Base-by-base conservation (phyloP, 2,888 invertebrate species). In the Nomada lathburiana region DNA sequence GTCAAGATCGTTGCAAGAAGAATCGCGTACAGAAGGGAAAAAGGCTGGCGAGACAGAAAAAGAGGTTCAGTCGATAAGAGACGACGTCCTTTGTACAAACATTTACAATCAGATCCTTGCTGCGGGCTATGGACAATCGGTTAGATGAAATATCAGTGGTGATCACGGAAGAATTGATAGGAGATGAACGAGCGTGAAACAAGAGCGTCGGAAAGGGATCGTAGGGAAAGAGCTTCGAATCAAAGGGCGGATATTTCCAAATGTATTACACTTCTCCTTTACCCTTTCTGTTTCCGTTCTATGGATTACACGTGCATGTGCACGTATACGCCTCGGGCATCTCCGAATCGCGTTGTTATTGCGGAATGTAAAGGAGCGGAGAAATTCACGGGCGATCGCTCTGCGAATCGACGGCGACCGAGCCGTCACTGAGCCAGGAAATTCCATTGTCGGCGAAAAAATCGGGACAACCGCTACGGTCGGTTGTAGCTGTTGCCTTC, bases 361-460 rank as follows among this genome's bases (percentile, higher is more conserved):
- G 86, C 82, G 84, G 89, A 84, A 90, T 88, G 88, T 84, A 89
- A 89, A 91, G 89, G 83, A 89, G 86, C 85, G 76, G 68, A 85
- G 84, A 86, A 89, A 89, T 91, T 91, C 86, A 89, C 88, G 90
- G 91, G 77, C 89, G 89, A 89, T 89, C 85, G 86, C 83, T 62
- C 69, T 9, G 72, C 57, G 83, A 84, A 80, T 83, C 78, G 72
- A 72, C 71, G 79, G 65, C 76, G 68, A 76, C 82, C 77, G 62
- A 83, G 83, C 74, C 88, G 85, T 84, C 89, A 86, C 82, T 87
- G 85, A 86, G 72, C 86, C 88, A 86, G 84, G 86, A 88, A 89
- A 89, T 89, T 89, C 85, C 81, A 82, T 86, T 83, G 89, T 84
- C 75, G 75, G 73, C 57, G 62, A 83, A 84, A 87, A 87, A 85